Conservation (phyloP, 2,113 vertebrate species). For the Polyodon spathula region DNA sequence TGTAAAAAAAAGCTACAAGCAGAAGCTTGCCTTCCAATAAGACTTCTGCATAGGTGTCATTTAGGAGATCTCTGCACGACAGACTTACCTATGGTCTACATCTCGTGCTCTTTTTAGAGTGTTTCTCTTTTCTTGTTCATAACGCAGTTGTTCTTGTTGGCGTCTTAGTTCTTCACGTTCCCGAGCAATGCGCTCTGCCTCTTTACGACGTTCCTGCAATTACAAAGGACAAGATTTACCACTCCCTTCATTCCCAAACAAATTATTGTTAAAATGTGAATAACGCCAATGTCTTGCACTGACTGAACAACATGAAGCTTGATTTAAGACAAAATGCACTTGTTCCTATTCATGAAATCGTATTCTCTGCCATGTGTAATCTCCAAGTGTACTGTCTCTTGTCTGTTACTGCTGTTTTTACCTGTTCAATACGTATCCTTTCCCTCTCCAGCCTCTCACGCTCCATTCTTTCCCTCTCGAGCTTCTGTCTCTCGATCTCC, state of each 20-base stretch:
- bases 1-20: too few species aligned
- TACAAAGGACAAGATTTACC: too few species aligned
- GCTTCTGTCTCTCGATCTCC: conserved; percentile 89
- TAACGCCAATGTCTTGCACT: too few species aligned
- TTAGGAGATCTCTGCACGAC: too few species aligned
- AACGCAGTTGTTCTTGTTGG: conserved; percentile 95
- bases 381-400: too few species aligned
- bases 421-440: conserved; percentile 92
- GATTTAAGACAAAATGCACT: too few species aligned
- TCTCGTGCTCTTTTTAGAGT: conserved; percentile 87
- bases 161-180: conserved; percentile 86
- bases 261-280: too few species aligned
- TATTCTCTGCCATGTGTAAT: too few species aligned
- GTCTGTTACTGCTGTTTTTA: conserved; percentile 27
- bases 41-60: not conserved
- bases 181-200: conserved; percentile 83
- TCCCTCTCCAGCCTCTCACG: conserved; percentile 90
- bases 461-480: conserved; percentile 91
- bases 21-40: too few species aligned
- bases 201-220: conserved; percentile 84
- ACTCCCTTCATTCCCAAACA: too few species aligned
- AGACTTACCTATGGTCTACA: conserved; percentile 76
- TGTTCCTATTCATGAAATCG: too few species aligned
- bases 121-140: conserved; percentile 92
- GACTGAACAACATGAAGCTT: too few species aligned